Evolutionary conservation across 2,888 invertebrate species (phyloP).

Genomic region (Coecobrya sp.): DNA sequence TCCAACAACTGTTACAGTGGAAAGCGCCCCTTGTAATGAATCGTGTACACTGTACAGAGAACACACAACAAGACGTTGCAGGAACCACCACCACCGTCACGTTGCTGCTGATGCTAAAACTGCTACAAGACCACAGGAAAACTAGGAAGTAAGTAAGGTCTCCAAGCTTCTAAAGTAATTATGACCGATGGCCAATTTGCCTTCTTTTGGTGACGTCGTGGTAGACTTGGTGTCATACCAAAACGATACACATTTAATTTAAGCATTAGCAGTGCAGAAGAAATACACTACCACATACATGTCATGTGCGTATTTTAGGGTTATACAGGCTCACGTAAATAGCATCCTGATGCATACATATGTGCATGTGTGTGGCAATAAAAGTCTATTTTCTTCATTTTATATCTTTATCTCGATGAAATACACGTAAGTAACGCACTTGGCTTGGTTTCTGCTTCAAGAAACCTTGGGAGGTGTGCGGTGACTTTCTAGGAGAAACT

Average conservation of each 20-base stretch:
- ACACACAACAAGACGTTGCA: neutral
- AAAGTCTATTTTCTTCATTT: neutral
- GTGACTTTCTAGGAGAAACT: neutral
- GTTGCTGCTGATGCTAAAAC: neutral
- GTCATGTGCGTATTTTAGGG: neutral
- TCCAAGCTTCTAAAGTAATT: slow-evolving; percentile 75
- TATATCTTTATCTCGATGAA: slow-evolving; percentile 11
- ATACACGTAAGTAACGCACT: neutral
- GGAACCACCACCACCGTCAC: neutral
- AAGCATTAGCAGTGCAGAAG: neutral
- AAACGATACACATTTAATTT: slow-evolving; percentile 68
- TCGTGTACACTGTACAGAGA: neutral
- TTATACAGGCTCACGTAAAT: neutral
- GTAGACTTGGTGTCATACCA: slow-evolving; percentile 64
- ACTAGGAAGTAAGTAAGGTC: slow-evolving; percentile 2
- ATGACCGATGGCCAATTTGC: slow-evolving; percentile 79
- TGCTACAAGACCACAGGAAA: slow-evolving; percentile 32
- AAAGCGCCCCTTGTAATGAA: neutral
- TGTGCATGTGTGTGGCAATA: neutral
- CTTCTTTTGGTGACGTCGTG: slow-evolving; percentile 62
- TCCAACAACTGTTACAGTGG: neutral
- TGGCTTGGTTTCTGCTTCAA: slow-evolving; percentile 40
- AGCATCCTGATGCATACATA: neutral
- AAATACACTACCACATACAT: neutral
- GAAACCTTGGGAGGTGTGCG: slow-evolving; percentile 35